Percentiles rank a stretch among this genome's conserved stretches.
Conservation (phyloP, 2,888 invertebrate species). For the Leucophora obtusa region DNA sequence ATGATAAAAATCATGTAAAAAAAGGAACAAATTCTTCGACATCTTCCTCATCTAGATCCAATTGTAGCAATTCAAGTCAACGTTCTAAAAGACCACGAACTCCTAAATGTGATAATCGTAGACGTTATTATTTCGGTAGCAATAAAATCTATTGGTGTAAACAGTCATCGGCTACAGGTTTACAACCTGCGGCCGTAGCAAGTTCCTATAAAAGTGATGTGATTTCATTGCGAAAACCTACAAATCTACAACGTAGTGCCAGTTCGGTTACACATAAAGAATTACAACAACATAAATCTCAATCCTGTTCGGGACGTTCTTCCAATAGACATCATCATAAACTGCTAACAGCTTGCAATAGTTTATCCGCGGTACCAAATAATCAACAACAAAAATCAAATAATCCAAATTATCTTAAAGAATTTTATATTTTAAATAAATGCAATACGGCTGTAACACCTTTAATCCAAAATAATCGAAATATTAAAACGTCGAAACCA, state of each 20-base stretch:
- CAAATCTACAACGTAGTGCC: slow-evolving; percentile 69
- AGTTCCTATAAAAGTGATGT: slow-evolving; percentile 39
- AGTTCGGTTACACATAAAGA: slow-evolving; percentile 71
- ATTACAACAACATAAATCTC: slow-evolving; percentile 53
- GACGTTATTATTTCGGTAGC: slow-evolving; percentile 73
- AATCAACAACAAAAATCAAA: slow-evolving; percentile 28
- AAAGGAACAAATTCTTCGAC: slow-evolving; percentile 39
- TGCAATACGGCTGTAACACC: background rate
- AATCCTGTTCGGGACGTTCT: slow-evolving; percentile 12
- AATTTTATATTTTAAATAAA: slow-evolving; percentile 54
- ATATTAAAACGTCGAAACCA: slow-evolving; percentile 57
- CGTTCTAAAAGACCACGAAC: slow-evolving; percentile 51
- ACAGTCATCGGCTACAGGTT: slow-evolving; percentile 64
- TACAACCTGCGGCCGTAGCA: slow-evolving; percentile 4
- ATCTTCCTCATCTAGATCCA: slow-evolving; percentile 36
- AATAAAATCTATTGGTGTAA: slow-evolving; percentile 75
- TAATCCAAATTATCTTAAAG: slow-evolving; percentile 63
- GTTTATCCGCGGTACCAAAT: slow-evolving; percentile 32
- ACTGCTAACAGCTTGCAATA: slow-evolving; percentile 41
- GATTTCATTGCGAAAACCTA: background rate
- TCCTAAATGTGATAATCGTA: slow-evolving; percentile 59
- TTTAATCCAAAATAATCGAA: slow-evolving; percentile 5
- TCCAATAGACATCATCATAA: slow-evolving; percentile 39
- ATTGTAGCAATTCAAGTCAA: slow-evolving; percentile 20
- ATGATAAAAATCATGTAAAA: slow-evolving; percentile 31